Conservation (phyloP, 1,140 invertebrate genomes). For the Eufriesea mexicana region DNA sequence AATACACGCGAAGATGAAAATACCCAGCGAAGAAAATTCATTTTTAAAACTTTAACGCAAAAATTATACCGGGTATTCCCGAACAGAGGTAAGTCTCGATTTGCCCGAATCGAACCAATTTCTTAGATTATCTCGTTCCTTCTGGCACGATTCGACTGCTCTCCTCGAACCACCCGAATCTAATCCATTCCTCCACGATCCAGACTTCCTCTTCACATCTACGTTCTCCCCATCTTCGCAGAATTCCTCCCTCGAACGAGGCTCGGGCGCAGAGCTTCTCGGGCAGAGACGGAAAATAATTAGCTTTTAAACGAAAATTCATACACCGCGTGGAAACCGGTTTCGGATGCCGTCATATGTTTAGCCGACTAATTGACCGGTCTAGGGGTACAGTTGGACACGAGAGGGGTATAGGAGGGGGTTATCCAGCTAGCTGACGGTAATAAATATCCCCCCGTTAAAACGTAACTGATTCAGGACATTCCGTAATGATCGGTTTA, state of each 20-base stretch:
- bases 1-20: no score
- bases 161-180: no score
- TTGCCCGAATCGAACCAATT: no score
- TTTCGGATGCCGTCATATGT: slow-evolving; percentile 13
- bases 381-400: neutral
- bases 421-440: slow-evolving; percentile 13
- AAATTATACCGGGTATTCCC: no score
- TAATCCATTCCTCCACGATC: no score
- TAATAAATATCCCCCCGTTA: slow-evolving; percentile 37
- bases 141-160: no score
- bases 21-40: no score
- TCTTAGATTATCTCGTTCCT: no score
- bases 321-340: slow-evolving; percentile 6
- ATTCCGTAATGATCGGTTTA: slow-evolving; percentile 42
- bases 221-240: neutral
- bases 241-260: neutral
- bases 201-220: neutral
- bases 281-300: slow-evolving; percentile 23
- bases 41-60: no score
- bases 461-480: slow-evolving; percentile 43
- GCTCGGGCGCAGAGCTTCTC: no score
- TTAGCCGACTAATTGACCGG: slow-evolving; percentile 33
- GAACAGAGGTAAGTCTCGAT: no score
- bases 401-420: no score
- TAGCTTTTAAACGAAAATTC: slow-evolving; percentile 23